Percentiles rank a stretch among this genome's conserved stretches.
These are phyloP conservation scores for Drosophila sulfurigaster DNA, from an alignment of 1,140 invertebrate species.

Conservation along the genomic window DNA sequence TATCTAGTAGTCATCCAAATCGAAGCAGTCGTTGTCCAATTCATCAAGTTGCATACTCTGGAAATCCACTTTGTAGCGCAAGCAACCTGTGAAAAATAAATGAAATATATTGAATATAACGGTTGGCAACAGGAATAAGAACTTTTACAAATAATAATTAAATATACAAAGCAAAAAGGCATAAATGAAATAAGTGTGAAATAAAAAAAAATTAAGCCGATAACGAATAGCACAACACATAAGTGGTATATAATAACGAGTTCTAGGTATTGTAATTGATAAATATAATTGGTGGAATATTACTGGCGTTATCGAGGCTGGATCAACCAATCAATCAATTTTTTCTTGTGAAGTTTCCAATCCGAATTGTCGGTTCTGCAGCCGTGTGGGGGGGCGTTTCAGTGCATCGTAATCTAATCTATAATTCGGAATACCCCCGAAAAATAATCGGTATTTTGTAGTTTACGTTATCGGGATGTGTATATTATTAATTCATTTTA, in stretches of 20 bases:
- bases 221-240: constrained; percentile 23
- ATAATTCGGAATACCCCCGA: neutral
- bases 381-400: neutral
- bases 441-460: neutral
- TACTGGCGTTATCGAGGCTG: neutral
- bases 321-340: neutral
- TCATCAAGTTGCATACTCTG: constrained; percentile 97
- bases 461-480: constrained; percentile 26
- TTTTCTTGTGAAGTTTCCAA: neutral
- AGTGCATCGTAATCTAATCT: neutral
- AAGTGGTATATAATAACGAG: constrained; percentile 1
- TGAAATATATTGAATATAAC: constrained; percentile 11
- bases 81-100: constrained; percentile 86
- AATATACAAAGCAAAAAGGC: constrained; percentile 6
- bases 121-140: neutral
- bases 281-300: constrained; percentile 1
- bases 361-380: neutral
- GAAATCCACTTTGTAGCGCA: constrained; percentile 99
- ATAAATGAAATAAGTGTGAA: constrained; percentile 10
- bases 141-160: constrained; percentile 1
- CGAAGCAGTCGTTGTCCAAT: constrained; percentile 92
- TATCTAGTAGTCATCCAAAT: constrained; percentile 96
- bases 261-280: neutral
- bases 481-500: constrained; percentile 49
- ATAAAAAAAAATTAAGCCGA: constrained; percentile 20